Evolutionary conservation across 2,888 invertebrate genomes (phyloP).

Genomic region (Orthonychiurus folsomi): DNA sequence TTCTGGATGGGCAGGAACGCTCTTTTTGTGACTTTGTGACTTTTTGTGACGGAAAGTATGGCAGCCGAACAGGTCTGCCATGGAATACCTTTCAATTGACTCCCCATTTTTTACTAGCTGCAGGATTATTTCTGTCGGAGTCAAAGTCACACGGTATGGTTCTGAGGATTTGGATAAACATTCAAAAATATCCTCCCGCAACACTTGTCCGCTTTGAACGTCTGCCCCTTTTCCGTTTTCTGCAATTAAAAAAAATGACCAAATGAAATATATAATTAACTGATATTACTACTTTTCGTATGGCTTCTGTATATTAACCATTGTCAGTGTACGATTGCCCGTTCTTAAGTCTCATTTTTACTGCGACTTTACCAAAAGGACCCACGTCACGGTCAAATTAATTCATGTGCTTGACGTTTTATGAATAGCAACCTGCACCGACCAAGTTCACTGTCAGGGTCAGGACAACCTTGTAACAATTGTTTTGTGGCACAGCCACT

Average conservation of each 20-base stretch:
- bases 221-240: background rate
- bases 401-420: too few species aligned
- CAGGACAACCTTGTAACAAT: too few species aligned
- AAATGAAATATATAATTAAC: too few species aligned
- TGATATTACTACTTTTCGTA: too few species aligned
- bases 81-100: constrained; percentile 21
- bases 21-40: constrained; percentile 27
- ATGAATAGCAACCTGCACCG: too few species aligned
- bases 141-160: constrained; percentile 29
- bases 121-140: constrained; percentile 23
- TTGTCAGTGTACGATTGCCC: too few species aligned
- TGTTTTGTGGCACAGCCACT: too few species aligned
- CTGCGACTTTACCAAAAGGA: too few species aligned
- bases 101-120: constrained; percentile 20
- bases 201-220: constrained; percentile 19
- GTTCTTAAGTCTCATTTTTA: too few species aligned
- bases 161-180: constrained; percentile 31
- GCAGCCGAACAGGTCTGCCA: constrained; percentile 36
- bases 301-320: too few species aligned
- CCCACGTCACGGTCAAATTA: too few species aligned
- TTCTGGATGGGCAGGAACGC: constrained; percentile 11
- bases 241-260: background rate
- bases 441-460: too few species aligned
- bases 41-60: constrained; percentile 33
- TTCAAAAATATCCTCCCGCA: constrained; percentile 32